Evolutionary conservation across 2,797 vertebrate species (phyloP).

Genomic region (Chelonia mydas): DNA sequence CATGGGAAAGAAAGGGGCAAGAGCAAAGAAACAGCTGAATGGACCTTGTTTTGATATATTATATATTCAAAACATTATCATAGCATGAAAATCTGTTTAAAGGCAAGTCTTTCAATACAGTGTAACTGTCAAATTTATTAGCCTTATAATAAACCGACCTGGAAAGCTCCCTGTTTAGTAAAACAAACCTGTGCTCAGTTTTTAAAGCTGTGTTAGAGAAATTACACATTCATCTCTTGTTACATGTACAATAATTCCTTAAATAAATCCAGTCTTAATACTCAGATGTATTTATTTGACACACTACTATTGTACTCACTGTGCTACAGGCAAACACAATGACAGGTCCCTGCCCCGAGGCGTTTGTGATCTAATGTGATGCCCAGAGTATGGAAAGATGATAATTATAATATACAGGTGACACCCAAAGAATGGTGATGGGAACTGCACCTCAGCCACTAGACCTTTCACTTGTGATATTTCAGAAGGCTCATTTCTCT

Average conservation of each 20-base stretch:
- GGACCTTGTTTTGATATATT: conserved; percentile 69
- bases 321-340: conserved; percentile 25
- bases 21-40: conserved; percentile 73
- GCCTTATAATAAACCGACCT: conserved; percentile 64
- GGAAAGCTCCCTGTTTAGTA: conserved; percentile 67
- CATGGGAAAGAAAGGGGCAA: conserved; percentile 70
- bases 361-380: conserved; percentile 1
- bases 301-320: conserved; percentile 15
- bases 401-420: neutral
- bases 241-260: conserved; percentile 24
- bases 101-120: conserved; percentile 69
- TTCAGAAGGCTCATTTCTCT: neutral
- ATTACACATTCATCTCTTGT: conserved; percentile 15
- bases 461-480: neutral
- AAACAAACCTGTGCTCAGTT: conserved; percentile 45
- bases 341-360: conserved; percentile 13
- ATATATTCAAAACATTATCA: conserved; percentile 76
- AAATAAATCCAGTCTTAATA: conserved; percentile 27
- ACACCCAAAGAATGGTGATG: neutral
- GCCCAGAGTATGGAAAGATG: neutral
- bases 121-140: conserved; percentile 73
- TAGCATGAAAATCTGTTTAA: conserved; percentile 77
- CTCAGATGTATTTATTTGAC: conserved; percentile 54
- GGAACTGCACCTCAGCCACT: neutral
- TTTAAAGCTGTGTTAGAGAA: conserved; percentile 42